phyloP scores from a whole-genome alignment of 1,140 invertebrate species.

The Caenorhabditis elegans region DNA sequence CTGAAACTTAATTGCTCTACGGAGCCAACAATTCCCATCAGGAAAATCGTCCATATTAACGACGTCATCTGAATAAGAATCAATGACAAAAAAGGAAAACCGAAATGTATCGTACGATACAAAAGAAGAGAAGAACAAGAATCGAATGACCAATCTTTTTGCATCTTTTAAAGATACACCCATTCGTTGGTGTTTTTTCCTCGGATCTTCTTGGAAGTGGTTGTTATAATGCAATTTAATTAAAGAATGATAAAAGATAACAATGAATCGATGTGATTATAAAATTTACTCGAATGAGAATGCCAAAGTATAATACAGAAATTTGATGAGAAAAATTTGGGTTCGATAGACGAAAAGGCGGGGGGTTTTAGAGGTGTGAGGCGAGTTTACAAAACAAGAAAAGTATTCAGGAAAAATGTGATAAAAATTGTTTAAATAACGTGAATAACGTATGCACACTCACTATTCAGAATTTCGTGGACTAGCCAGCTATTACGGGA shows the following conservation, averaged over 20 bases:
- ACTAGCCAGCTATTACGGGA: background rate
- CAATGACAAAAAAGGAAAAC: background rate
- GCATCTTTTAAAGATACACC: slow-evolving; percentile 6
- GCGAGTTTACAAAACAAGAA: background rate
- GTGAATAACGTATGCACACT: background rate
- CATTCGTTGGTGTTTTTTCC: background rate
- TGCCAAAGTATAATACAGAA: slow-evolving; percentile 8
- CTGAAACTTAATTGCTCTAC: background rate
- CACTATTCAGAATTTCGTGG: background rate
- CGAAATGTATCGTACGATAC: background rate
- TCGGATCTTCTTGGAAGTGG: background rate
- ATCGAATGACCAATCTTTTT: background rate
- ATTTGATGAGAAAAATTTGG: background rate
- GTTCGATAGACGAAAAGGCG: background rate
- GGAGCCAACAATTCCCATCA: background rate
- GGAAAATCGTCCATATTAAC: background rate
- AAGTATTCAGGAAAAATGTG: background rate
- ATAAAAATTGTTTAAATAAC: background rate
- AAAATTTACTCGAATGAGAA: background rate
- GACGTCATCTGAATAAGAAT: slow-evolving; percentile 8
- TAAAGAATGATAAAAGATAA: background rate
- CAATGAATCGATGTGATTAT: background rate
- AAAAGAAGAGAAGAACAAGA: background rate
- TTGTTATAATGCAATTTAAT: background rate
- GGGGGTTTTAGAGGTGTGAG: background rate